A percentile compares a stretch with the other conserved stretches of the same genome.
Conservation (phyloP, 2,888 invertebrate genomes). For the Sipunculus nudus region DNA sequence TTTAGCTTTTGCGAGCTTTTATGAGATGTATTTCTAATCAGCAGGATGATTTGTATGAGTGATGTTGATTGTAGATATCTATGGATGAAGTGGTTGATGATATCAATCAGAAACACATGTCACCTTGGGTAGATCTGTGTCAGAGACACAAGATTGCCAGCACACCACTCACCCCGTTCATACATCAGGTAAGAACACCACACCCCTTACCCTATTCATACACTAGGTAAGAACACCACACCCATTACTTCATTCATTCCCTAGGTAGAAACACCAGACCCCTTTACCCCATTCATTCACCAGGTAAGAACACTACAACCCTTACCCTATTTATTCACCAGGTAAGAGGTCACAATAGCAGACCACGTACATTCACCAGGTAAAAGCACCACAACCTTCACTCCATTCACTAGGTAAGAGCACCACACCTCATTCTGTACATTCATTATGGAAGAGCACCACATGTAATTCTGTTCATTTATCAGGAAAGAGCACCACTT, state of each 20-base stretch:
- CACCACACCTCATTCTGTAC: constrained; percentile 86
- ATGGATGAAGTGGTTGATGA: constrained; percentile 84
- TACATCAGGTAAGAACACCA: constrained; percentile 76
- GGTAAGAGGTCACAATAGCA: constrained; percentile 77
- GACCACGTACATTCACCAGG: constrained; percentile 86
- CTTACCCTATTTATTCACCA: constrained; percentile 87
- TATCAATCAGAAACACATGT: constrained; percentile 92
- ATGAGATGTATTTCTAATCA: no score
- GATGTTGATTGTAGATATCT: constrained; percentile 77
- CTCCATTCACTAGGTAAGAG: constrained; percentile 72
- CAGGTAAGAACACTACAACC: constrained; percentile 77
- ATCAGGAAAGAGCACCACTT: no score
- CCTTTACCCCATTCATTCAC: constrained; percentile 87
- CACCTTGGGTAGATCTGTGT: constrained; percentile 90
- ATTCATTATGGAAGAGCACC: no score
- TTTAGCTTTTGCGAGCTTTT: no score
- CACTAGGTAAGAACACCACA: constrained; percentile 76
- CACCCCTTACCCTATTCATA: constrained; percentile 88
- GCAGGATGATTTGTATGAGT: no score
- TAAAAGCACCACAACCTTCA: no score
- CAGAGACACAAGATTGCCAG: constrained; percentile 78
- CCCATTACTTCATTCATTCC: constrained; percentile 89
- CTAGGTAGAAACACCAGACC: constrained; percentile 75
- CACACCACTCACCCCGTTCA: constrained; percentile 88
- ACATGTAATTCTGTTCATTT: no score